Evolutionary conservation across 1,140 invertebrate genomes (phyloP), one percentile per base, ranked within the genome.

Genomic region (Neodiprion fabricii): DNA sequence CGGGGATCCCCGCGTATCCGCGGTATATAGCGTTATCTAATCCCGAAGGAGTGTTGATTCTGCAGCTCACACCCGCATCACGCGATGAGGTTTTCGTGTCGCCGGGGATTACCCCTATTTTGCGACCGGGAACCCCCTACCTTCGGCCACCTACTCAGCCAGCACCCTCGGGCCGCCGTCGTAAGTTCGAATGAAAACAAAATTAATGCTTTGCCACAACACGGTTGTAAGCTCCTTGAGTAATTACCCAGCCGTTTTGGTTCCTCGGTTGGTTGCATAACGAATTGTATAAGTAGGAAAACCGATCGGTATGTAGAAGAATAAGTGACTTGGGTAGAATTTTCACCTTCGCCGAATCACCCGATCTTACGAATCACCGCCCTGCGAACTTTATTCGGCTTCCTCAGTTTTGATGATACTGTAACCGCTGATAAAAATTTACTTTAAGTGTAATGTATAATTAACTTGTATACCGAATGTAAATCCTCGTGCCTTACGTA

Each of bases 1-100:
- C 28, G 28, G 28, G 28, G 28, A 40, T 40, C 28, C 28, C 28
- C 28, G 28, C 28, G 2, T 40, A 40, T 40, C 28, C 28, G 28
- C 11, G 53, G 5, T 61, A 61, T 61, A 61, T 61, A 61, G 53
- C 53, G 53, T 17, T 61, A 61, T 61, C 53, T 61, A 61, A 61
- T 61, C 53, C 53, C n/a, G 4, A 17, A 61, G 53, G 11, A 61
- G 53, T 61, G 53, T 61, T 61, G 53, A 61, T 61, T 61, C 53
- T 61, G 53, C 11, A 17, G 53, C 53, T 61, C 53, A 61, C 53
- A 61, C 53, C 53, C 11, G 53, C 53, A 61, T 61, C 53, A 61
- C n/a, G 53, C n/a, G 53, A 61, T 61, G 53, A 61, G 53, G 53
- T 61, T 61, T 61, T 61, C 53, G 53, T 61, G 53, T 61, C 53